Evolutionary conservation across 2,888 invertebrate species (phyloP).

Genomic region (Melieria crassipennis): DNA sequence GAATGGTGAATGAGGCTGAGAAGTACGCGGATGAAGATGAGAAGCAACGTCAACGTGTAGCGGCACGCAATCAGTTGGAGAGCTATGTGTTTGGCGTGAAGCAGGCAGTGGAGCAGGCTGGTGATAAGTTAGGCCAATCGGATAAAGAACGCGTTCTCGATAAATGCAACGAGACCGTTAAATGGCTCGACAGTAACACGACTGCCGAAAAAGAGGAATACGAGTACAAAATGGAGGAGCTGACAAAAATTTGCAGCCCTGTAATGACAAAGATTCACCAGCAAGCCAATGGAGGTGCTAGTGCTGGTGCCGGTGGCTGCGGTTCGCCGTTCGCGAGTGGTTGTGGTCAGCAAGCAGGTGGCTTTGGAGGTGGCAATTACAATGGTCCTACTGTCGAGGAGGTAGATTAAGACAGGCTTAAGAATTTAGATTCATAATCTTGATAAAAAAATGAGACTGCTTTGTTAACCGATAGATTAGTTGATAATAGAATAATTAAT

Average conservation of each 20-base stretch:
- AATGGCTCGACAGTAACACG: conserved; percentile 81
- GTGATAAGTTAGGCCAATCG: conserved; percentile 70
- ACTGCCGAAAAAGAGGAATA: conserved; percentile 81
- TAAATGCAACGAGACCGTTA: conserved; percentile 74
- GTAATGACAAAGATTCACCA: conserved; percentile 68
- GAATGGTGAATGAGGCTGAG: conserved; percentile 79
- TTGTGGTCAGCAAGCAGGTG: conserved; percentile 70
- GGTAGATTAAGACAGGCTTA: conserved; percentile 67
- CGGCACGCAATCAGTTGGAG: conserved; percentile 78
- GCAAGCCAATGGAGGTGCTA: conserved; percentile 67
- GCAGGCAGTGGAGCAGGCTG: conserved; percentile 75
- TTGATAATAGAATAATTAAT: not conserved
- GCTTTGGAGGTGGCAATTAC: conserved; percentile 71
- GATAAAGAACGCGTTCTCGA: conserved; percentile 76
- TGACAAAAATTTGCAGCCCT: conserved; percentile 64
- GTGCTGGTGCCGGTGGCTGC: too few relatives aligned
- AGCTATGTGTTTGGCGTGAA: conserved; percentile 76
- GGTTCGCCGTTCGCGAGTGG: conserved; percentile 51
- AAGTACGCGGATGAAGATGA: conserved; percentile 78
- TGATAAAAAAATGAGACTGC: not conserved
- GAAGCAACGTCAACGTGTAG: conserved; percentile 73
- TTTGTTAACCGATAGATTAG: not conserved
- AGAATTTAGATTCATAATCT: conserved; percentile 5
- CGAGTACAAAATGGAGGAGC: conserved; percentile 67
- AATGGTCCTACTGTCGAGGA: conserved; percentile 64